Evolutionary conservation across 2,113 vertebrate species (phyloP).

Genomic region (Eptesicus fuscus): DNA sequence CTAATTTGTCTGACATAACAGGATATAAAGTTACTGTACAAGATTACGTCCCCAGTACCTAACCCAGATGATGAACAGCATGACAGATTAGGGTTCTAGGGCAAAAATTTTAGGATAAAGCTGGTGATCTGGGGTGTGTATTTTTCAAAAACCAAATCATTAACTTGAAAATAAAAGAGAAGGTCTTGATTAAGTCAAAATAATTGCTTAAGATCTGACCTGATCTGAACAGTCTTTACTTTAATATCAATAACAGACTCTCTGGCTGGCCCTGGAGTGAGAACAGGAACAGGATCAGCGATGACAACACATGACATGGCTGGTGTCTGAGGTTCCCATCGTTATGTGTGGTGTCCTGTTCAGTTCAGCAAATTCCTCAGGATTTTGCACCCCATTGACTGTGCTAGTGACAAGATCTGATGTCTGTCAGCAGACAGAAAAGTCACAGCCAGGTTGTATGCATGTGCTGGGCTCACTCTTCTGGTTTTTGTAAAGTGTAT

Average conservation of each 20-base stretch:
- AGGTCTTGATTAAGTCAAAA: conserved; percentile 74
- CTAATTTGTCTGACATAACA: background rate
- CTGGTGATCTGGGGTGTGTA: background rate
- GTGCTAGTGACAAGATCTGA: conserved; percentile 86
- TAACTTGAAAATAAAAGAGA: conserved; percentile 44
- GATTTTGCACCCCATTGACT: conserved; percentile 86
- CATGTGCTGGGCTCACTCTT: conserved; percentile 67
- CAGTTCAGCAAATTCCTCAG: conserved; percentile 81
- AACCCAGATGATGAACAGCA: background rate
- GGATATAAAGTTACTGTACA: background rate
- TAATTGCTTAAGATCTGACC: conserved; percentile 68
- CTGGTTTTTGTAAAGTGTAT: conserved; percentile 72
- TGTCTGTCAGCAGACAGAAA: conserved; percentile 84
- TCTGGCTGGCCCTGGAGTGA: conserved; percentile 80
- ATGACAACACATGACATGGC: conserved; percentile 82
- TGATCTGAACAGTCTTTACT: conserved; percentile 14
- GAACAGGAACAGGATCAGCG: conserved; percentile 84
- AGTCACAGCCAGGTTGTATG: conserved; percentile 67
- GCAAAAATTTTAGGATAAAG: background rate
- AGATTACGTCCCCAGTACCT: background rate
- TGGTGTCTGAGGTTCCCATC: conserved; percentile 75
- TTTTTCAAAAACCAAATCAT: background rate
- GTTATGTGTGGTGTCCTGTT: conserved; percentile 86
- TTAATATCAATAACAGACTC: conserved; percentile 76
- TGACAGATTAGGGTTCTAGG: background rate